Conservation (phyloP, 2,113 vertebrate species). For the Urocolius indicus region DNA sequence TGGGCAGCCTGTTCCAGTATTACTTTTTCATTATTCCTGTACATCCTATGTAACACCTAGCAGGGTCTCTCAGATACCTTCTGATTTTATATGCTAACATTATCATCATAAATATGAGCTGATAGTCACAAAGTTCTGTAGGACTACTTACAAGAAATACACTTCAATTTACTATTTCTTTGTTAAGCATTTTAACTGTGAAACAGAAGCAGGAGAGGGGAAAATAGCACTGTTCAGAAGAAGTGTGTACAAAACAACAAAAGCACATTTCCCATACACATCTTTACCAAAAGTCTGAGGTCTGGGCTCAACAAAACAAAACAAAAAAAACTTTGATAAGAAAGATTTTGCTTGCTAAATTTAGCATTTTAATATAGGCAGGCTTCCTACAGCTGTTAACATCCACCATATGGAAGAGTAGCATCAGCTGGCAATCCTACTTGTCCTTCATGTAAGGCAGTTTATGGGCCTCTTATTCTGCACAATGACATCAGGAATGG, state of each 20-base stretch:
- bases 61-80: neutral
- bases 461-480: neutral
- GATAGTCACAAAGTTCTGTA: neutral
- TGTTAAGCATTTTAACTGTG: neutral
- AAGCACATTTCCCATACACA: fast-evolving
- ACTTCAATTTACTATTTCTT: neutral
- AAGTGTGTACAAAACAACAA: neutral
- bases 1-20: too few species aligned
- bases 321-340: neutral
- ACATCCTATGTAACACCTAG: neutral
- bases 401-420: neutral
- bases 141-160: neutral
- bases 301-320: too few species aligned
- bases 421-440: neutral
- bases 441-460: neutral
- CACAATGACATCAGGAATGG: neutral
- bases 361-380: neutral
- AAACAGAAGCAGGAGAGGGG: neutral
- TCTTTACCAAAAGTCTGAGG: neutral
- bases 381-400: neutral
- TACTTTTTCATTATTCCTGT: neutral
- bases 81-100: neutral
- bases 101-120: neutral
- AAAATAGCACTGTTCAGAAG: neutral
- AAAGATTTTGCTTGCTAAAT: neutral